Base-by-base conservation (phyloP, 1,140 invertebrate genomes). In the Xylocopa sonorina region DNA sequence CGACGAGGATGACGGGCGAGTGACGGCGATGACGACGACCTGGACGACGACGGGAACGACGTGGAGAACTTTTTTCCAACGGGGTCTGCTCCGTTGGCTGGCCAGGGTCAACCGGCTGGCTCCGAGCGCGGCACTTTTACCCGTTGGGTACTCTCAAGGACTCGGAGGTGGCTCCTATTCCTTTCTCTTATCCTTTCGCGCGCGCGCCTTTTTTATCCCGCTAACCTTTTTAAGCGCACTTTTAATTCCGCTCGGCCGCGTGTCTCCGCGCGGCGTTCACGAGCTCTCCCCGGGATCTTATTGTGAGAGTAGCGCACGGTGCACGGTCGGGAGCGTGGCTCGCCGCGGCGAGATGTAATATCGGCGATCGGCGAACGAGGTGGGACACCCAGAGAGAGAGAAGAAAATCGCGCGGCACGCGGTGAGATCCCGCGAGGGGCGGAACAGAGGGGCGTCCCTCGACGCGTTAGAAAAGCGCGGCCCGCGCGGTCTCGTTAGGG, bases 101-200 rank as follows among this genome's bases (percentile, higher is more conserved):
- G 64, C 87, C 91, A 91, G 91, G 91, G 91, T 92, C 91, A 92
- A 90, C 91, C 91, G 91, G 91, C 91, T 92, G 88, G 90, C 90
- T 90, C 88, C 88, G 84, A 63, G 79, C 83, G 68, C 85, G 82
- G 88, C 89, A 92, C 91, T 92, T 92, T 92, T 92, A 92, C 91
- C 89, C 89, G 89, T 87, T 88, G 88, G 87, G 73, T 89, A 89
- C 89, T 89, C 90, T 91, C 91, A 92, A 92, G 91, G 91, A 92
- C 91, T 92, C 89, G 86, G 82, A 89, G 89, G 87, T 90, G 86
- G 87, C 90, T 91, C 88, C 87, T 91, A 89, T 92, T 90, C 91
- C 91, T 92, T 92, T 91, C 91, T 91, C 91, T 92, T 92, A 92
- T 92, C 91, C 91, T 92, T 92, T 92, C 91, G 89, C 91, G 88